Conservation (phyloP, 2,113 vertebrate genomes). For the Ictalurus punctatus region DNA sequence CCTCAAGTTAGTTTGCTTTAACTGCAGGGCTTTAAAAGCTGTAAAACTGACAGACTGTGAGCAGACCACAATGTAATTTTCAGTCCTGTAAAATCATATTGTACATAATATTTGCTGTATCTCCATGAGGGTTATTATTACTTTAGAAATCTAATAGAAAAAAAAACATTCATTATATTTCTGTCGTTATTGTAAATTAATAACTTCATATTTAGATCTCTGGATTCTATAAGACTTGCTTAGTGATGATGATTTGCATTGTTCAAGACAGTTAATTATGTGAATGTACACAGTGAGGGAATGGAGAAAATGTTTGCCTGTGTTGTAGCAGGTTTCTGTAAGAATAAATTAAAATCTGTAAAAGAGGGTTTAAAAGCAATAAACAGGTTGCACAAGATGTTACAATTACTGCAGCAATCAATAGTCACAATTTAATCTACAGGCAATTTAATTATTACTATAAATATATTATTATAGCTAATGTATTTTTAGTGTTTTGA, state of each 20-base stretch:
- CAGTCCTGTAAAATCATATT: not conserved
- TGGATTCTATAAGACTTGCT: not conserved
- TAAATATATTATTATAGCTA: not conserved
- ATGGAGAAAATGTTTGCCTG: not conserved
- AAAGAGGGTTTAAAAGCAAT: not conserved
- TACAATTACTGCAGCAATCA: not conserved
- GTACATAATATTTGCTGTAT: not conserved
- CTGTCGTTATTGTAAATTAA: not conserved
- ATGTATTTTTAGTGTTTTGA: not conserved
- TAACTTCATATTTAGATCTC: not conserved
- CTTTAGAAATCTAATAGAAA: constrained; percentile 4
- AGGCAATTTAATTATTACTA: not conserved
- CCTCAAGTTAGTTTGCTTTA: not conserved
- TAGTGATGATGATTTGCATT: constrained; percentile 12
- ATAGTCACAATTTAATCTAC: not conserved
- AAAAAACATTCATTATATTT: not conserved
- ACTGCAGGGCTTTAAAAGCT: not conserved
- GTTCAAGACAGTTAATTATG: not conserved
- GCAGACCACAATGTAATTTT: not conserved
- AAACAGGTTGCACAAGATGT: not conserved
- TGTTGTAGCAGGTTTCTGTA: not conserved
- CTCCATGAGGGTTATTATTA: not conserved
- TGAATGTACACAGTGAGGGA: not conserved
- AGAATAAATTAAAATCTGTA: not conserved
- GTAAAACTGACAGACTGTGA: not conserved